phyloP scores from a whole-genome alignment of 2,797 vertebrate genomes.

The Emys orbicularis region DNA sequence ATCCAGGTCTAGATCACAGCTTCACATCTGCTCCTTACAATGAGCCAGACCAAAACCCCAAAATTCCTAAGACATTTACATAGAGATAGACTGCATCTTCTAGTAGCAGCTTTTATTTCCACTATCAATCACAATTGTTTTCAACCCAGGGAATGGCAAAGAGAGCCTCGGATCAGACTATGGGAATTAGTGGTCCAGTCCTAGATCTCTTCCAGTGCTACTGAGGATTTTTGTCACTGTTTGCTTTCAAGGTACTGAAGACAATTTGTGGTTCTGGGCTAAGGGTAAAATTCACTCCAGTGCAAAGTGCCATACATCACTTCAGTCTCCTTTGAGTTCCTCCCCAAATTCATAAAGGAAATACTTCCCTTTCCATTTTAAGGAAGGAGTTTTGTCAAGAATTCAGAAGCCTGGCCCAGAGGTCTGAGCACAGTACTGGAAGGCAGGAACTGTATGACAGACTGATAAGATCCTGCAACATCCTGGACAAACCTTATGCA shows the following conservation, averaged over 20 bases:
- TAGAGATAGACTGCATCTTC: neutral
- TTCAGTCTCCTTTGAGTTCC: no score
- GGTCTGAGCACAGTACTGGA: no score
- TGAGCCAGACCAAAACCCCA: neutral
- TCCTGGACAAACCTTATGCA: no score
- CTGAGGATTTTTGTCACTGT: neutral
- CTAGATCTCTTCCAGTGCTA: neutral
- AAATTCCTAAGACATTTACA: neutral
- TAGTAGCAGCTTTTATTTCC: neutral
- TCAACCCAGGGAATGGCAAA: neutral
- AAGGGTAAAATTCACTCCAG: neutral
- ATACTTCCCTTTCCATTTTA: no score
- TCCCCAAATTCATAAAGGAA: no score
- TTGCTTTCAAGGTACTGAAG: neutral
- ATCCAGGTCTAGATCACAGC: neutral
- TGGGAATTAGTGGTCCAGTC: neutral
- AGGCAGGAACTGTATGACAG: no score
- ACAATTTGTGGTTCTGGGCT: neutral
- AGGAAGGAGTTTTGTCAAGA: no score
- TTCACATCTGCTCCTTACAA: neutral
- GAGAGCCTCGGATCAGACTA: neutral
- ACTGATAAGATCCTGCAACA: no score
- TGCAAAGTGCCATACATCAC: neutral
- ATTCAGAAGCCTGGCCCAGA: no score
- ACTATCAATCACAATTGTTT: neutral